These are phyloP conservation scores for Cyprinodon diabolis DNA, from an alignment of 2,797 vertebrate species.

Conservation along the genomic window DNA sequence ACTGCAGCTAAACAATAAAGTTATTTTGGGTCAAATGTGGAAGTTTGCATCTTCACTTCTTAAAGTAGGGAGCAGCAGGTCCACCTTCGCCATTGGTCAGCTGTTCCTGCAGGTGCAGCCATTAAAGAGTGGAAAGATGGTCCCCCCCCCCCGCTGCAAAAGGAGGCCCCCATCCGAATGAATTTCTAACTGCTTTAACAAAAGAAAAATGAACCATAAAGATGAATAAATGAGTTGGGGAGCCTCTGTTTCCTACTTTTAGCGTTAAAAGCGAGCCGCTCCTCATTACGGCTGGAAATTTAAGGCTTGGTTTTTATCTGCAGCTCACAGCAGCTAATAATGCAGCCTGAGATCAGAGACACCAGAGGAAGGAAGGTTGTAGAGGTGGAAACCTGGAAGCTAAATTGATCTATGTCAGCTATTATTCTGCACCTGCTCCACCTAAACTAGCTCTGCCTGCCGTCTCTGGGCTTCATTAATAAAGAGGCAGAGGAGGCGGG, in stretches of 20 bases:
- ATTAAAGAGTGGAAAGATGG: too few relatives aligned
- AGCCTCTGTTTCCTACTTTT: conserved; percentile 60
- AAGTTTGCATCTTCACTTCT: too few relatives aligned
- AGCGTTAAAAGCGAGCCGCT: conserved; percentile 63
- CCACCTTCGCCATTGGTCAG: too few relatives aligned
- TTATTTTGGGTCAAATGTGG: too few relatives aligned
- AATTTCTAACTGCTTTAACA: background rate
- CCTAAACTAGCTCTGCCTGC: conserved; percentile 39
- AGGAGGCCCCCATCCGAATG: too few relatives aligned
- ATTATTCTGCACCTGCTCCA: conserved; percentile 68
- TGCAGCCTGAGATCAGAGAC: conserved; percentile 28
- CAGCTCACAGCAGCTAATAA: conserved; percentile 48
- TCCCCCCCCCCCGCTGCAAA: too few relatives aligned
- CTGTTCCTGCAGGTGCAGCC: too few relatives aligned
- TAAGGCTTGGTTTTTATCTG: conserved; percentile 57
- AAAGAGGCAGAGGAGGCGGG: conserved; percentile 34
- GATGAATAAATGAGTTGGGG: conserved; percentile 30
- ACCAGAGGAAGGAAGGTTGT: conserved; percentile 4
- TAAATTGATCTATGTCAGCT: conserved; percentile 69
- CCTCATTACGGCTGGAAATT: conserved; percentile 27
- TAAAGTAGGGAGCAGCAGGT: too few relatives aligned
- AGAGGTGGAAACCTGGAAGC: conserved; percentile 51
- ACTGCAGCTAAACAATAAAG: too few relatives aligned
- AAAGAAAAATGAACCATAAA: background rate
- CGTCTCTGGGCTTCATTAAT: conserved; percentile 61